phyloP scores from a whole-genome alignment of 1,140 invertebrate species.

The Drosophila takahashii region DNA sequence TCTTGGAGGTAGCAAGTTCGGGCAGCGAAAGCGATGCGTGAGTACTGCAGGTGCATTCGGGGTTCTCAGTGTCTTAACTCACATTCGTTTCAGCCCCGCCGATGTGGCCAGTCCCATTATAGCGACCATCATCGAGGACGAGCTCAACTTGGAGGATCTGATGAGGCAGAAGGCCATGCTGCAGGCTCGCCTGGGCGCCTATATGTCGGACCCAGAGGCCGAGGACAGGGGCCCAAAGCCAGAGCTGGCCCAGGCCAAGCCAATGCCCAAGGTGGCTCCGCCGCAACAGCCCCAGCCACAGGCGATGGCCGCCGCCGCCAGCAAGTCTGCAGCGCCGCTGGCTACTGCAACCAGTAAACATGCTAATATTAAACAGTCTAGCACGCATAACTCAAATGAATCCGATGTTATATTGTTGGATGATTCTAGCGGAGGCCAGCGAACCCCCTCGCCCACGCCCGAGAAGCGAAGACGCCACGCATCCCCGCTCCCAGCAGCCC shows the following conservation, averaged over 20 bases:
- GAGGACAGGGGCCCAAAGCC: conserved; percentile 51
- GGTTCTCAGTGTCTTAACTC: background rate
- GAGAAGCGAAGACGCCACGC: conserved; percentile 64
- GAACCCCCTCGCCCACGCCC: conserved; percentile 65
- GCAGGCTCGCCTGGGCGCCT: conserved; percentile 87
- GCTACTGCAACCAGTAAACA: conserved; percentile 81
- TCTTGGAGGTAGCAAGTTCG: conserved; percentile 89
- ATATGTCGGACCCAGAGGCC: conserved; percentile 85
- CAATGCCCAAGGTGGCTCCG: conserved; percentile 9
- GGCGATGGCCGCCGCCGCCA: conserved; percentile 35
- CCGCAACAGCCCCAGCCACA: conserved; percentile 25
- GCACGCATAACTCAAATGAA: conserved; percentile 81
- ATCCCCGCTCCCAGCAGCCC: conserved; percentile 31
- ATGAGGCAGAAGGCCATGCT: conserved; percentile 94
- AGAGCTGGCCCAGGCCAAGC: conserved; percentile 8
- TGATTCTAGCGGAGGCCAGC: conserved; percentile 84
- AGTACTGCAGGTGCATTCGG: conserved; percentile 9
- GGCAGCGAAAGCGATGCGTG: conserved; percentile 88
- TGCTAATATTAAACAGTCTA: conserved; percentile 81
- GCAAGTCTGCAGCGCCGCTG: conserved; percentile 69
- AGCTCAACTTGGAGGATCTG: conserved; percentile 94
- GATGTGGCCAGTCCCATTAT: conserved; percentile 92
- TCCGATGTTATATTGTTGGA: conserved; percentile 85
- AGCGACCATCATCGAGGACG: conserved; percentile 90
- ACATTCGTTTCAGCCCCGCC: conserved; percentile 85